phyloP scores from a whole-genome alignment of 2,113 vertebrate species.

The Geococcyx californianus region DNA sequence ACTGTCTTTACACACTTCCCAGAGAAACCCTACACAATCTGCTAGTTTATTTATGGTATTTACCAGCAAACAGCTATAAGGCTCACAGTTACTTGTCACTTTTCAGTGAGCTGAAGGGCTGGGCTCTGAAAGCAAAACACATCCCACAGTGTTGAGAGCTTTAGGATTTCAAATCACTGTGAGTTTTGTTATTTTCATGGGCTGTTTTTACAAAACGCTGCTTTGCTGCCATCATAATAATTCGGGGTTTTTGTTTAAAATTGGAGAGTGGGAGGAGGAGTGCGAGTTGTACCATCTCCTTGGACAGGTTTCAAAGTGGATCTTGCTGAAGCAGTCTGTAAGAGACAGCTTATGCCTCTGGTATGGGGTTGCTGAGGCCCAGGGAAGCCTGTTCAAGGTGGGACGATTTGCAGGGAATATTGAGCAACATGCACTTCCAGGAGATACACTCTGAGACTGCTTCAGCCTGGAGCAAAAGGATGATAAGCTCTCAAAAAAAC shows the following conservation, averaged over 20 bases:
- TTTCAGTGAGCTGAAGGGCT: background rate
- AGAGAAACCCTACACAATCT: background rate
- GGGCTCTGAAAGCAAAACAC: background rate
- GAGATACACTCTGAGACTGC: background rate
- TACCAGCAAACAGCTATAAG: background rate
- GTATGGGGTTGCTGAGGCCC: background rate
- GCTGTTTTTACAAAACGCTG: constrained; percentile 8
- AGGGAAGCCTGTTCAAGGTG: background rate
- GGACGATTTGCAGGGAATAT: background rate
- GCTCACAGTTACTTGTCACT: background rate
- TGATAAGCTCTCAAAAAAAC: background rate
- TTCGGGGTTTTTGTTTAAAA: background rate
- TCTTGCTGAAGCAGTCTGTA: background rate
- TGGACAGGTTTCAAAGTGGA: background rate
- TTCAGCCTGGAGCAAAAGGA: background rate
- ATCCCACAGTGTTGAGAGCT: constrained; percentile 34
- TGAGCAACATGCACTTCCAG: background rate
- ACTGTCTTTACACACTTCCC: background rate
- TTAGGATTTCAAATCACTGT: background rate
- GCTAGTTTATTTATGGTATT: background rate
- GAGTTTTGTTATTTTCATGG: background rate
- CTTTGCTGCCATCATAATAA: background rate
- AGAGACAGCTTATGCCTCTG: background rate
- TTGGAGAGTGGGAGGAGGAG: background rate
- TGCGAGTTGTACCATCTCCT: background rate